Evolutionary conservation across 2,113 vertebrate species (phyloP).

Genomic region (Dipodomys spectabilis): DNA sequence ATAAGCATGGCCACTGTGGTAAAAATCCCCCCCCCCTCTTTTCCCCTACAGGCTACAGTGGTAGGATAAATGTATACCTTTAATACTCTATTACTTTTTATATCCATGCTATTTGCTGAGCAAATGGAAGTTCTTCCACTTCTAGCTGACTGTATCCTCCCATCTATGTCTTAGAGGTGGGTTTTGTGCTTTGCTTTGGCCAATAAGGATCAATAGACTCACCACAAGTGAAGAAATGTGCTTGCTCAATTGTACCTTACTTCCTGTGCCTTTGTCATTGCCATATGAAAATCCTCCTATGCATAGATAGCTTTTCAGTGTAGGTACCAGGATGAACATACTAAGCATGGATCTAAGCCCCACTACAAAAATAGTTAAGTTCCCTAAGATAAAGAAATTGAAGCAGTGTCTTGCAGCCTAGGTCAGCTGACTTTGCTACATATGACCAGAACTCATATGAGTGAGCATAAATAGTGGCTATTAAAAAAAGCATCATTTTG

Average conservation of each 20-base stretch:
- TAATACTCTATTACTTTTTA: neutral
- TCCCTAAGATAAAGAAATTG: neutral
- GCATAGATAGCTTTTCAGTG: neutral
- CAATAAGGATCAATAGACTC: neutral
- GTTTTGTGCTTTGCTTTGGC: neutral
- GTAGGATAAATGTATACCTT: neutral
- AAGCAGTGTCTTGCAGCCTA: neutral
- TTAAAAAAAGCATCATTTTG: neutral
- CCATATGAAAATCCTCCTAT: neutral
- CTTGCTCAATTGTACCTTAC: neutral
- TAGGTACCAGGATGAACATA: neutral
- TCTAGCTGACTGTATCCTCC: neutral
- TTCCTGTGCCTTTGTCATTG: neutral
- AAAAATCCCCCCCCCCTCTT: neutral
- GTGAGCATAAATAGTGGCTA: neutral
- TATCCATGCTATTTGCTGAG: neutral
- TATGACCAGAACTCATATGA: neutral
- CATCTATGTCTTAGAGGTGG: neutral
- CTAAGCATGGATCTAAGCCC: neutral
- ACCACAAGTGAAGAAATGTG: neutral
- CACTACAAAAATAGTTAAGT: neutral
- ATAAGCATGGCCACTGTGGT: neutral
- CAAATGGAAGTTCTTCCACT: neutral
- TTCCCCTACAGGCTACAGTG: neutral
- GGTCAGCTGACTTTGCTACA: neutral